Evolutionary conservation across 2,113 vertebrate genomes (phyloP).

Genomic region (Illadopsis cleaveri): DNA sequence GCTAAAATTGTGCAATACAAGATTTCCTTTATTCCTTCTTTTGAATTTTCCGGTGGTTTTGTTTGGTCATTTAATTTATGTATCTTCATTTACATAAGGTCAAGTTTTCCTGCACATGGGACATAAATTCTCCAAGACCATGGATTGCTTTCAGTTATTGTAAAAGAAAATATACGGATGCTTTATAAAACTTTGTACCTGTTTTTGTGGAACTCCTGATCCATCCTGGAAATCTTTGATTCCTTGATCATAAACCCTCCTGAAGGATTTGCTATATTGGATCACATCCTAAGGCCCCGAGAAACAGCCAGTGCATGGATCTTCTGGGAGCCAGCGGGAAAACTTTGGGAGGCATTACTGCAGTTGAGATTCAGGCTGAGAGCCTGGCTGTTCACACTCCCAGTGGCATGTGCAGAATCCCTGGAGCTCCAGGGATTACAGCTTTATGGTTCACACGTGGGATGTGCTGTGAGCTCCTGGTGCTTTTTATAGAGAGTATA

Average conservation of each 20-base stretch:
- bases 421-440: neutral
- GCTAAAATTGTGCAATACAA: neutral
- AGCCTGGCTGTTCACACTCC: neutral
- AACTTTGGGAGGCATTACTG: neutral
- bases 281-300: neutral
- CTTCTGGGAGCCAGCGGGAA: neutral
- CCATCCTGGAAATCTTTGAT: neutral
- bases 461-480: neutral
- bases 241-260: neutral
- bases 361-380: neutral
- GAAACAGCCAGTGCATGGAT: neutral
- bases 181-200: neutral
- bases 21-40: neutral
- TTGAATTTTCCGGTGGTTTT: neutral
- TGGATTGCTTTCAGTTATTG: rapidly evolving
- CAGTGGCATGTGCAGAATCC: neutral
- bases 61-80: neutral
- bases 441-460: neutral
- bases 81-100: neutral
- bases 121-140: neutral
- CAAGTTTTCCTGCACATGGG: neutral
- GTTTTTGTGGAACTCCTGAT: neutral
- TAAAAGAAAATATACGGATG: neutral
- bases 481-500: constrained; percentile 34
- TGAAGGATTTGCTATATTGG: neutral